Percentiles rank a stretch among this genome's conserved stretches.
These are phyloP conservation scores for Neomonachus schauinslandi DNA, from an alignment of 2,113 vertebrate species.

Conservation along the genomic window DNA sequence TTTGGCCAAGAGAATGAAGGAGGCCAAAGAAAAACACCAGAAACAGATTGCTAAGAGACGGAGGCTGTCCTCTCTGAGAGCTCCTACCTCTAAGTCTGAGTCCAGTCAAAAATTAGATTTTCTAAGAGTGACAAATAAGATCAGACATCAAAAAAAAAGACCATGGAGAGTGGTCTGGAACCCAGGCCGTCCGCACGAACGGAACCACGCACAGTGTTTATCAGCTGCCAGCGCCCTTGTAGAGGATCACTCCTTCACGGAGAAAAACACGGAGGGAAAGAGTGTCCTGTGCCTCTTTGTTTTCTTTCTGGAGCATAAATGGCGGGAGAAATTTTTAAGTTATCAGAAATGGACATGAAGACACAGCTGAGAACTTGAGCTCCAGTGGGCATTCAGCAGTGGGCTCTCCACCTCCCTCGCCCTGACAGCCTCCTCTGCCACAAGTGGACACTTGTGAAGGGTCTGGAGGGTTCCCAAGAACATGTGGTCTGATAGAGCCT, in stretches of 20 bases:
- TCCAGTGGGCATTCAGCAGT: not conserved
- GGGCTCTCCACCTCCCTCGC: not conserved
- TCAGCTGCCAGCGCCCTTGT: not conserved
- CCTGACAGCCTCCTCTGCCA: not conserved
- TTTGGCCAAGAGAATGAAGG: too few species aligned
- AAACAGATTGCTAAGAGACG: too few species aligned
- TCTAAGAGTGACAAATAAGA: too few species aligned
- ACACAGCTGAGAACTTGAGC: not conserved
- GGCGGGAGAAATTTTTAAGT: not conserved
- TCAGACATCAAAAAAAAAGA: too few species aligned
- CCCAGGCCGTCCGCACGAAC: not conserved
- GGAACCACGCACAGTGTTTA: not conserved
- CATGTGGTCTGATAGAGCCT: not conserved
- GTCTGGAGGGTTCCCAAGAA: not conserved
- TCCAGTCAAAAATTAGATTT: too few species aligned
- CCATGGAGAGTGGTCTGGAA: not conserved
- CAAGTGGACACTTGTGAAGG: not conserved
- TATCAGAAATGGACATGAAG: not conserved
- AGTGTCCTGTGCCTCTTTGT: not conserved
- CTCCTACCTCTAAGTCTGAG: too few species aligned
- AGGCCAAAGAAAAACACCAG: too few species aligned
- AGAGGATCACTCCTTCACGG: not conserved
- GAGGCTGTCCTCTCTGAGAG: too few species aligned
- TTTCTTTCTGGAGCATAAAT: not conserved
- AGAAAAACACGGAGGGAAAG: not conserved